Evolutionary conservation across 1,140 invertebrate genomes (phyloP).

Genomic region (Notospermus geniculatus): DNA sequence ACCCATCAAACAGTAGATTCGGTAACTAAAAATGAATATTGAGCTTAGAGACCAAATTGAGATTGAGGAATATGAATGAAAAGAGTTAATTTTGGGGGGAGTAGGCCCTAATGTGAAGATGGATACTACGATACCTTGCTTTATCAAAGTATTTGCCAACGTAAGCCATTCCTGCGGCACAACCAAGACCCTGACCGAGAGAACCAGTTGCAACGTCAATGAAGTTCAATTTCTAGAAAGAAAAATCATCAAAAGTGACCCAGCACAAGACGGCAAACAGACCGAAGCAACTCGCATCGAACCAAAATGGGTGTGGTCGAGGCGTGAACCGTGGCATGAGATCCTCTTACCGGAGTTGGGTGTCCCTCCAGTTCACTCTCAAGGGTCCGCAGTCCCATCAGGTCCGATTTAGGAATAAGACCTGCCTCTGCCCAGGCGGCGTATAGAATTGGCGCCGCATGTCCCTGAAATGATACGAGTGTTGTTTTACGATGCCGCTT

Average conservation of each 20-base stretch:
- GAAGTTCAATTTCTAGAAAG: constrained; percentile 83
- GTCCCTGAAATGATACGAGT: constrained; percentile 65
- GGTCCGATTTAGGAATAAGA: constrained; percentile 79
- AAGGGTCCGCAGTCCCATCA: constrained; percentile 88
- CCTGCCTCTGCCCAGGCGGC: constrained; percentile 91
- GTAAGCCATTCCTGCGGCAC: constrained; percentile 97
- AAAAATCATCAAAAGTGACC: too few species aligned
- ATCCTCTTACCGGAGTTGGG: constrained; percentile 80
- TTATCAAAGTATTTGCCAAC: constrained; percentile 97
- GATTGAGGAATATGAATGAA: too few species aligned
- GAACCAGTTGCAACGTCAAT: constrained; percentile 98
- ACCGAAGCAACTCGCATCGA: too few species aligned
- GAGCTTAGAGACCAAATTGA: too few species aligned
- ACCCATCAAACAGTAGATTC: constrained; percentile 92
- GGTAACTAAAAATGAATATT: constrained; percentile 55
- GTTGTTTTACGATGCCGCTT: too few species aligned
- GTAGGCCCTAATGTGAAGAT: too few species aligned
- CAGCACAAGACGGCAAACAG: too few species aligned
- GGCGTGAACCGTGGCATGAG: too few species aligned
- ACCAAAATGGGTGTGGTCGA: too few species aligned
- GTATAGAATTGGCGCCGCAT: constrained; percentile 97
- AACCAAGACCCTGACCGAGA: constrained; percentile 92
- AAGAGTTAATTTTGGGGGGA: neutral
- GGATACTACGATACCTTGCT: too few species aligned
- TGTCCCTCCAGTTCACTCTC: constrained; percentile 96